These are phyloP conservation scores for Helobdella robusta DNA, from an alignment of 2,888 invertebrate genomes.

Conservation along the genomic window DNA sequence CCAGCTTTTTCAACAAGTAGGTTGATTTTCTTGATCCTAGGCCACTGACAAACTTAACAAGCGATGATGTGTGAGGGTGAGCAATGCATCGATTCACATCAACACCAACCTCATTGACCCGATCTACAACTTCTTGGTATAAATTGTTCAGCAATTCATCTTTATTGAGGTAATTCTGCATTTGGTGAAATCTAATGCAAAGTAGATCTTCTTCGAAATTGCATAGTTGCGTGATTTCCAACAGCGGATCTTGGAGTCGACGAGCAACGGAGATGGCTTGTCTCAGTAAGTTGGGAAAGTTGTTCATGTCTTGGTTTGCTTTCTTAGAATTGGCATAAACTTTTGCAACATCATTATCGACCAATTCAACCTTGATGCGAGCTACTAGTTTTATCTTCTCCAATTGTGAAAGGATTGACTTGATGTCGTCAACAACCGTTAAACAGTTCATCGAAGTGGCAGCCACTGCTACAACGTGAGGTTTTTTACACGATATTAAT, in stretches of 20 bases:
- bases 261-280: constrained; percentile 88
- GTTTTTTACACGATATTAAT: constrained; percentile 79
- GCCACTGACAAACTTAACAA: constrained; percentile 93
- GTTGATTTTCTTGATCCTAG: constrained; percentile 83
- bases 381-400: constrained; percentile 71
- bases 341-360: constrained; percentile 85
- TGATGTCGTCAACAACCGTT: constrained; percentile 54
- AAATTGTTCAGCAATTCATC: constrained; percentile 77
- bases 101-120: constrained; percentile 94
- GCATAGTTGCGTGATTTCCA: constrained; percentile 90
- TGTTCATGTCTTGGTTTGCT: constrained; percentile 67
- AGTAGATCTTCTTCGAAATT: constrained; percentile 91
- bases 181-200: constrained; percentile 78
- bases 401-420: constrained; percentile 35
- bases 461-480: constrained; percentile 81
- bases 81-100: constrained; percentile 87
- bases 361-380: constrained; percentile 73
- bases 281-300: constrained; percentile 78
- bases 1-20: constrained; percentile 49
- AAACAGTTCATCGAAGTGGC: constrained; percentile 65
- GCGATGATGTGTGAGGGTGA: constrained; percentile 69
- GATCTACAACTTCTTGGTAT: constrained; percentile 76
- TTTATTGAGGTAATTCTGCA: constrained; percentile 60
- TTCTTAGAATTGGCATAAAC: constrained; percentile 81
- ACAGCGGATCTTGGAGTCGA: constrained; percentile 82